Base-by-base conservation (phyloP, 2,888 invertebrate species). In the Hololepta plana region DNA sequence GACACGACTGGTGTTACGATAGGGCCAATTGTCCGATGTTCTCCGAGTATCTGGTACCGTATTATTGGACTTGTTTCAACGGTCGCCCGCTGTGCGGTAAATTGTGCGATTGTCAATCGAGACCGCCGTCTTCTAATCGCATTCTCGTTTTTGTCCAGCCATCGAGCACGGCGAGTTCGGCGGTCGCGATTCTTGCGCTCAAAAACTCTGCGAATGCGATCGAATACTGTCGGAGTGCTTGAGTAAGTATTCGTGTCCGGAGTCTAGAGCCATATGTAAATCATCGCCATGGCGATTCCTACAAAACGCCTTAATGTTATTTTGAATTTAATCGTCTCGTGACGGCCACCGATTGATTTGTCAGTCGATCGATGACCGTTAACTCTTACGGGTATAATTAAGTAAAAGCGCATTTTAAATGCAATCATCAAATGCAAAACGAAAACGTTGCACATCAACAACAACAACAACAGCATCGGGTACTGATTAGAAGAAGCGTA, bases 1-100 rank as follows among this genome's bases (percentile, higher is more conserved):
- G 71, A 46, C 88, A 88, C 50, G 87, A 88, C 53, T 68, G 73
- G 54, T 88, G 88, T 49, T 88, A 88, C 51, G 70, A 74, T 37
- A 62, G 66, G 28, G 71, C 80, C 28, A 71, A 70, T 42, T 87
- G 87, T 42, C 76, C 77, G 3, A 67, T 75, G 47, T 75, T 73
- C 51, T 62, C 80, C 10, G 76, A 81, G 32, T 88, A 88, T 57
- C 72, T 87, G 45, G 72, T 82, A 35, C 84, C 84, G 2, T 88
- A 87, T 50, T 69, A 76, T 40, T 88, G 87, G 87, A 75, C 73
- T 45, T 88, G 88, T 49, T 73, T 72, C 51, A 64, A 63, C 6
- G 73, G 76, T 1, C 63, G 67, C 41, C 82, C 87, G 0, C 59
- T 79, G 16, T 88, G 87, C 47, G 74, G 81, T 57, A 55, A 63